Percentiles rank a stretch among this genome's conserved stretches.
Conservation (phyloP, 35 echinoderm and acorn worm species). For the Diadema setosum region DNA sequence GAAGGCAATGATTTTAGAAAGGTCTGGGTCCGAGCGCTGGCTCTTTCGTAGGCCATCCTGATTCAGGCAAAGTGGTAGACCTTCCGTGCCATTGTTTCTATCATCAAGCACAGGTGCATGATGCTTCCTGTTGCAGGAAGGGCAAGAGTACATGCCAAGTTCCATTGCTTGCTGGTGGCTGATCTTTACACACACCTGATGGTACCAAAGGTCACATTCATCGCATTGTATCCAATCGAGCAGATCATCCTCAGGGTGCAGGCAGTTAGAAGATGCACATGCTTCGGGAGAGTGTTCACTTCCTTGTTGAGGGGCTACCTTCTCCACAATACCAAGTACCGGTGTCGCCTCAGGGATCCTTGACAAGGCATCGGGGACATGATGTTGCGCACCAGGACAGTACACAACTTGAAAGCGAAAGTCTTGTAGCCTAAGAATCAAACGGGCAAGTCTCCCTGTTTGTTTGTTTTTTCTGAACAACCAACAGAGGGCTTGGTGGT, state of each 20-base stretch:
- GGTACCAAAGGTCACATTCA: slow-evolving; percentile 23
- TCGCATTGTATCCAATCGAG: slow-evolving; percentile 36
- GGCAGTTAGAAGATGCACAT: slow-evolving; percentile 3
- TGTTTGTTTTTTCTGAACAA: slow-evolving; percentile 12
- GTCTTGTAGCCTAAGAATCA: slow-evolving; percentile 32
- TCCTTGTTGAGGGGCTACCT: too few relatives aligned
- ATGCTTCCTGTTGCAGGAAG: not conserved
- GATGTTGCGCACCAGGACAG: not conserved
- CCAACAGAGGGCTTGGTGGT: slow-evolving; percentile 56
- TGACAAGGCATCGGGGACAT: slow-evolving; percentile 38
- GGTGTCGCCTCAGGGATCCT: not conserved
- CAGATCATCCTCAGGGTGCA: not conserved
- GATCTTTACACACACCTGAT: slow-evolving; percentile 3
- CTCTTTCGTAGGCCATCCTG: too few relatives aligned
- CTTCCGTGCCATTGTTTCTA: not conserved
- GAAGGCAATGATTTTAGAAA: not conserved
- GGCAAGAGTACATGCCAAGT: not conserved
- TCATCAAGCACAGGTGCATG: too few relatives aligned
- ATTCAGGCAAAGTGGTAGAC: not conserved
- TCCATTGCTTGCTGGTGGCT: not conserved
- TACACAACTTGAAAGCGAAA: slow-evolving; percentile 38
- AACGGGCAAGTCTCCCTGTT: slow-evolving; percentile 7
- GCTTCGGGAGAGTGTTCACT: too few relatives aligned
- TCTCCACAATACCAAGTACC: too few relatives aligned
- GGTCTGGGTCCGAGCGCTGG: not conserved